Percentiles rank a stretch among this genome's conserved stretches.
These are phyloP conservation scores for Perca flavescens DNA, from an alignment of 2,113 vertebrate species.

Conservation along the genomic window DNA sequence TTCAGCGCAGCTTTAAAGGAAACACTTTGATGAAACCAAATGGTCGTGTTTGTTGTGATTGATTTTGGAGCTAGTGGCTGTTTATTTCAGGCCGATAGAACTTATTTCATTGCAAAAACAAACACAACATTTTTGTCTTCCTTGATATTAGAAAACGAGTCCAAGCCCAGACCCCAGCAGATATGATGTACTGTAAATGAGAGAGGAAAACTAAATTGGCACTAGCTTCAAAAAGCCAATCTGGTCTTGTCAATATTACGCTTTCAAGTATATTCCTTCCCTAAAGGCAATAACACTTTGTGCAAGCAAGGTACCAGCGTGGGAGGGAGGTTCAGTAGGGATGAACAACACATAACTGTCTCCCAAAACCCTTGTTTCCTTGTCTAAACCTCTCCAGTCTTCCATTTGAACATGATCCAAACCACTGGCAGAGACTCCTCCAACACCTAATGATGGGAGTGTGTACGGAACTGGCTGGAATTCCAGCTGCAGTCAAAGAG, in stretches of 20 bases:
- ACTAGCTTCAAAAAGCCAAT: background rate
- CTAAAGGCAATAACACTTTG: slow-evolving; percentile 34
- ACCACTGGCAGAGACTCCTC: slow-evolving; percentile 53
- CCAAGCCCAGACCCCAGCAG: background rate
- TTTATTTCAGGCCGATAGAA: background rate
- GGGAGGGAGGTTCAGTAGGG: slow-evolving; percentile 11
- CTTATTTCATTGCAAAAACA: background rate
- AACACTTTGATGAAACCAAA: background rate
- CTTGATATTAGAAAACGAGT: background rate
- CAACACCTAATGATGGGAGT: slow-evolving; percentile 64
- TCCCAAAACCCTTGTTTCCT: slow-evolving; percentile 25
- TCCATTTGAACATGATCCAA: slow-evolving; percentile 51
- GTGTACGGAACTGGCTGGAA: slow-evolving; percentile 38
- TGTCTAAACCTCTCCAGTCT: slow-evolving; percentile 23
- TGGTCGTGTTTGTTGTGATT: background rate
- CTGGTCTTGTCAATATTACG: slow-evolving; percentile 4
- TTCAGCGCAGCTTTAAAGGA: background rate
- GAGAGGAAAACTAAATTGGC: background rate
- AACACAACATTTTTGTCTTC: background rate
- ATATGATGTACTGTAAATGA: background rate
- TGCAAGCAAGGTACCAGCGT: slow-evolving; percentile 8
- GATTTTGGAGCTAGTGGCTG: background rate
- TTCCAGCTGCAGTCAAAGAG: slow-evolving; percentile 51
- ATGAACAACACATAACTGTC: slow-evolving; percentile 25
- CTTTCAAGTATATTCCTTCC: slow-evolving; percentile 36